These are phyloP conservation scores for Coryphaenoides rupestris DNA, from an alignment of 2,113 vertebrate species.

Conservation along the genomic window DNA sequence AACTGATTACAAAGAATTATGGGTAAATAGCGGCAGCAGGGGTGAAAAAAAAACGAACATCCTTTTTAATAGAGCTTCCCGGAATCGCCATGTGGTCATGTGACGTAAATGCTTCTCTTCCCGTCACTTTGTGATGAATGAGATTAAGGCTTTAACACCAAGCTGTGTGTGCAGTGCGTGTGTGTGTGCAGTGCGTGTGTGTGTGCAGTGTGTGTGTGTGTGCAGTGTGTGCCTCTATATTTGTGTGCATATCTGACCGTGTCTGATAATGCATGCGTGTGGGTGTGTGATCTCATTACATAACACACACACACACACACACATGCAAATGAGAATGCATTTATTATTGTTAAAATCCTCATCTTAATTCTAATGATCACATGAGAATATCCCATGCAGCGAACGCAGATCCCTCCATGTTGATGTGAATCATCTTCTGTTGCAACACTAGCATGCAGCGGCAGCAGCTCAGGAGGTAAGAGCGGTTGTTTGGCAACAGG, in stretches of 20 bases:
- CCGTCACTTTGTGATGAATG: conserved; percentile 61
- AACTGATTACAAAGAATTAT: conserved; percentile 67
- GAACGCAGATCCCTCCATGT: too few species aligned
- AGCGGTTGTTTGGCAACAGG: too few species aligned
- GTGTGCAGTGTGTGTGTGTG: conserved; percentile 10
- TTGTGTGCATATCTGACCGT: neutral
- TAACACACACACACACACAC: too few species aligned
- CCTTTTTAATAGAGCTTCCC: conserved; percentile 61
- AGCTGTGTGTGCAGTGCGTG: neutral
- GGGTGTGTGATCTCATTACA: too few species aligned
- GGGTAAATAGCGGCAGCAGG: conserved; percentile 59
- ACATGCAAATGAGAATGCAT: too few species aligned
- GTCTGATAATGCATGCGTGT: too few species aligned
- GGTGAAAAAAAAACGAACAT: conserved; percentile 42
- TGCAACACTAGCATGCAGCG: too few species aligned
- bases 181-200: conserved; percentile 6
- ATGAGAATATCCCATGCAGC: too few species aligned
- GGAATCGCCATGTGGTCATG: conserved; percentile 52
- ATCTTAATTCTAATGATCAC: too few species aligned
- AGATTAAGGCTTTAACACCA: conserved; percentile 56
- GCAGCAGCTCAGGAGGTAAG: too few species aligned
- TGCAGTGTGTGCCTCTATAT: conserved; percentile 23
- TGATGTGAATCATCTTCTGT: too few species aligned
- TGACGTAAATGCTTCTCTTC: conserved; percentile 57
- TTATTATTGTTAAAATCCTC: too few species aligned